Base-by-base conservation (phyloP, 2,888 invertebrate species). In the Platypus cylindrus region DNA sequence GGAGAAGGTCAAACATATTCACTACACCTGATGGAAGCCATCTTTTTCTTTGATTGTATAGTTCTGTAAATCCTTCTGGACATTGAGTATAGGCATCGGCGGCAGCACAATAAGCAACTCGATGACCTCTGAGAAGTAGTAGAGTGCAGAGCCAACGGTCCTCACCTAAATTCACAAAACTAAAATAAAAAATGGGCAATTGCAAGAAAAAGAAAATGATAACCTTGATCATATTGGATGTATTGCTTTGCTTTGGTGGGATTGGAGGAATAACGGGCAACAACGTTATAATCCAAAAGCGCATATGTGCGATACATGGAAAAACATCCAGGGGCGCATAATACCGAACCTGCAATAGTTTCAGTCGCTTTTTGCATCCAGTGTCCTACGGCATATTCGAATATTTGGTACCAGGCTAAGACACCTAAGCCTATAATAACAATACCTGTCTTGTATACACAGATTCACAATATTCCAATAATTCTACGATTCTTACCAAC, bases 21-120 rank as follows among this genome's bases (percentile, higher is more conserved):
- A 91, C 93, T 59, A 91, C 82, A 0, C 94, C 95, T 2, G 94
- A 94, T 1, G 94, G 93, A 40, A 91, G 87, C 94, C 94, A 95
- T 23, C 94, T 74, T 9, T 94, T 73, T 9, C 94, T 73, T 60
- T 94, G 94, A 60, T 89, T 89, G 63, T 79, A 95, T 64, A 95
- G 94, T 60, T 93, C 93, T 45, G 77, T 77, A 60, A 94, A 94
- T 11, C 72, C 73, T 64, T 94, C 93, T 0, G 94, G 94, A 17
- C 90, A 86, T 56, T 91, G 91, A 1, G 94, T 95, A 62, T 83
- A 85, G 1, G 94, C 86, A 55, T 94, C 94, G 0, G 90, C 85
- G 1, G 94, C 94, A 0, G 94, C 94, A 1, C 87, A 87, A 61
- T 94, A 94, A 55, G 94, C 93, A 1, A 95, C 80, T 14, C 87